Percentiles rank a stretch among this genome's conserved stretches.
Evolutionary conservation across 2,888 invertebrate species (phyloP).

Genomic region (Noctua janthe): DNA sequence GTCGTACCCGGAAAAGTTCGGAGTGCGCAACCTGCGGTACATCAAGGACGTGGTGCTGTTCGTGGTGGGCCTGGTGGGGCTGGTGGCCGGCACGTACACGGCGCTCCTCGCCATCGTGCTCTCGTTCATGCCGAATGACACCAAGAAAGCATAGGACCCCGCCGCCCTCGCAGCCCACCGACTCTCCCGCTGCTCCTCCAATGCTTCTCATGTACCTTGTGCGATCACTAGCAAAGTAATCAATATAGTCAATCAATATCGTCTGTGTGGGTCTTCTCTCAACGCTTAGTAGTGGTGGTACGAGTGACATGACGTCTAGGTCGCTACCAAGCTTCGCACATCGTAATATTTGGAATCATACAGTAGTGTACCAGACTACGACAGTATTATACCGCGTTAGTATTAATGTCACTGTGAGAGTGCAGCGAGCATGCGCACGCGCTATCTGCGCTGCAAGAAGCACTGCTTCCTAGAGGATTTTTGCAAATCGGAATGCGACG

Average conservation of each 20-base stretch:
- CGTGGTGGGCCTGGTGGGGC: constrained; percentile 91
- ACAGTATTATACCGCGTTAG: constrained; percentile 6
- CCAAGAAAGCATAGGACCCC: not conserved
- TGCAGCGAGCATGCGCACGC: not conserved
- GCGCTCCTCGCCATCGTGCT: constrained; percentile 91
- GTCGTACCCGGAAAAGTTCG: constrained; percentile 91
- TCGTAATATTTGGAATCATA: constrained; percentile 1
- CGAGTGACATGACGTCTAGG: not conserved
- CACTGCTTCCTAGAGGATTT: constrained; percentile 16
- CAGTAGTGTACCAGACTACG: constrained; percentile 10
- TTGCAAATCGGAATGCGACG: not conserved
- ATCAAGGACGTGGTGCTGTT: constrained; percentile 90
- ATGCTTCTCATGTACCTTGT: constrained; percentile 15
- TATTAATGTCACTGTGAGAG: not conserved
- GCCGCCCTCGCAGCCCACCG: not conserved
- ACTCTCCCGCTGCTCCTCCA: not conserved
- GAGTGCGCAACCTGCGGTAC: constrained; percentile 75
- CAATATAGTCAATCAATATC: not conserved
- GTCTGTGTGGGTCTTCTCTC: constrained; percentile 21
- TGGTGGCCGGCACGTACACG: constrained; percentile 92
- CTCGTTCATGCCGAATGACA: constrained; percentile 73
- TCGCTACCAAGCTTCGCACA: not conserved
- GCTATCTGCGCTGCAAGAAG: not conserved
- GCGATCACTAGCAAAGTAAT: constrained; percentile 9
- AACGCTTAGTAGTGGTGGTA: constrained; percentile 4